These are phyloP conservation scores for Lepidostoma basale DNA, from an alignment of 1,140 invertebrate species.

Conservation along the genomic window DNA sequence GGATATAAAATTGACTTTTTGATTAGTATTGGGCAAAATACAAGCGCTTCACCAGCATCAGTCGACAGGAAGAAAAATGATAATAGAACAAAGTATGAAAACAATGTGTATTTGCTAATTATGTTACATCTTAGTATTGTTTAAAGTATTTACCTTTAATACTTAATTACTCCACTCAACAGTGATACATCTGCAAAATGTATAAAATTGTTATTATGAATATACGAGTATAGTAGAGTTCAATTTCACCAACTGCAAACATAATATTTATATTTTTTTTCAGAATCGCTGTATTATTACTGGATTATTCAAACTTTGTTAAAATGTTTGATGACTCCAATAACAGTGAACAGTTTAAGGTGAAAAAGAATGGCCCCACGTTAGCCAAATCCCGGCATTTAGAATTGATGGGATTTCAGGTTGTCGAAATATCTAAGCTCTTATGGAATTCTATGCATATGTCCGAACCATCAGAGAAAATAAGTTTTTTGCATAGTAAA, in stretches of 20 bases:
- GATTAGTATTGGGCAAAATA: conserved; percentile 11
- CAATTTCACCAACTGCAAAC: not conserved
- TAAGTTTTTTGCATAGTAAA: conserved; percentile 28
- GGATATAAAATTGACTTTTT: conserved; percentile 36
- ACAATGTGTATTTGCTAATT: no score
- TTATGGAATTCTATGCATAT: conserved; percentile 41
- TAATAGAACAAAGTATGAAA: no score
- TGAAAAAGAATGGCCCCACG: conserved; percentile 18
- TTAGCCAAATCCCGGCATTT: conserved; percentile 21
- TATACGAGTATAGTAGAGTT: no score
- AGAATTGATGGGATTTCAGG: conserved; percentile 30
- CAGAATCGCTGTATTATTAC: conserved; percentile 36
- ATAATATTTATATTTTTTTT: conserved; percentile 14
- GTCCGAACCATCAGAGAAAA: conserved; percentile 35
- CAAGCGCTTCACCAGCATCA: not conserved
- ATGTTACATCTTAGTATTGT: no score
- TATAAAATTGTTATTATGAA: no score
- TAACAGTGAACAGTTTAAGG: not conserved
- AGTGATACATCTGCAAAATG: no score
- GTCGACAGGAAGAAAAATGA: no score
- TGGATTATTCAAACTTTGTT: not conserved
- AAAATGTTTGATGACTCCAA: conserved; percentile 6
- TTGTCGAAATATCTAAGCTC: conserved; percentile 30
- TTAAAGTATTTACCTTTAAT: no score
- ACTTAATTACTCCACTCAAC: no score